Evolutionary conservation across 2,113 vertebrate genomes (phyloP).

Genomic region (Aleadryas rufinucha): DNA sequence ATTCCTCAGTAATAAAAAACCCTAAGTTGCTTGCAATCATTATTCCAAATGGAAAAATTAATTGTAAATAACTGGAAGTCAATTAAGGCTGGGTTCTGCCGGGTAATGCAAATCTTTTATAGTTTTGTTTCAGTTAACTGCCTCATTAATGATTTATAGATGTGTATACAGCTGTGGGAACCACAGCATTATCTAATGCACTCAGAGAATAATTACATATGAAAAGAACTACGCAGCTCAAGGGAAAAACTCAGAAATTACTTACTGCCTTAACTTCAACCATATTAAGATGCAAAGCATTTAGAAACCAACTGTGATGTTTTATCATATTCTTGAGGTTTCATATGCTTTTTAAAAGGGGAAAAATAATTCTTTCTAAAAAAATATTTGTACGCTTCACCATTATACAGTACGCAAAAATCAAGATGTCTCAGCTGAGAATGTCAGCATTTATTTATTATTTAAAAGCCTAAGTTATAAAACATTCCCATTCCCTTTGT

Average conservation of each 20-base stretch:
- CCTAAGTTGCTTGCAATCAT: constrained; percentile 67
- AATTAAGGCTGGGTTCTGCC: constrained; percentile 74
- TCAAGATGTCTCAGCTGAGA: constrained; percentile 5
- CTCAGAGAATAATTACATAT: constrained; percentile 79
- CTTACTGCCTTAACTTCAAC: constrained; percentile 69
- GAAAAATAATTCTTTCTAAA: not conserved
- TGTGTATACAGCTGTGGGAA: constrained; percentile 78
- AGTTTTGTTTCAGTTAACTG: constrained; percentile 80
- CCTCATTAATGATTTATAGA: constrained; percentile 83
- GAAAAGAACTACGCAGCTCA: constrained; percentile 72
- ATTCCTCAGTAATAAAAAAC: constrained; percentile 54
- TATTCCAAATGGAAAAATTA: constrained; percentile 80
- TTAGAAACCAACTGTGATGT: constrained; percentile 52
- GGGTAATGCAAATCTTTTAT: constrained; percentile 79
- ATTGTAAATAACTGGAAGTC: constrained; percentile 81
- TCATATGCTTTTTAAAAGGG: constrained; percentile 12
- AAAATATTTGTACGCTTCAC: constrained; percentile 4
- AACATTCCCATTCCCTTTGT: constrained; percentile 11
- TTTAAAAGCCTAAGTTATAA: constrained; percentile 61
- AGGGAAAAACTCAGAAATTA: constrained; percentile 72
- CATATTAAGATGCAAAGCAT: constrained; percentile 71
- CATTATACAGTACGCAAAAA: not conserved
- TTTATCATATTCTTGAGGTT: constrained; percentile 40
- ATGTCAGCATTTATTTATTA: constrained; percentile 48
- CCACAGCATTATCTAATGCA: constrained; percentile 74